These are phyloP conservation scores for Leucoptera coffeella DNA, from an alignment of 2,888 invertebrate genomes.

Conservation along the genomic window DNA sequence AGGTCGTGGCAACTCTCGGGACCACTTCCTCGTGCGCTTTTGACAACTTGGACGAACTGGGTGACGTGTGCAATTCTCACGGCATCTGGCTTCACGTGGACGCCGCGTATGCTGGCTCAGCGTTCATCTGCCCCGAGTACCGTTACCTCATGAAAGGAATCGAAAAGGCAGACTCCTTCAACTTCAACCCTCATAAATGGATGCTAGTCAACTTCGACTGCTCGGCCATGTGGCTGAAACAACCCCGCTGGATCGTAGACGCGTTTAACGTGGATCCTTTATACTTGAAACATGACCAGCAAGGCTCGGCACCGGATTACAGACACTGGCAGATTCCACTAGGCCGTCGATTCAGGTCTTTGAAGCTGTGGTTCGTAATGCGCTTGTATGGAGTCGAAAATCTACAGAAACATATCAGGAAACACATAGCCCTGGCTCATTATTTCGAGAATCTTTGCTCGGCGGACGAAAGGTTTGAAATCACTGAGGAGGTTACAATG, in stretches of 20 bases:
- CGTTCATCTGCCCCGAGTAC: constrained; percentile 96
- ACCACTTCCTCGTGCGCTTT: constrained; percentile 96
- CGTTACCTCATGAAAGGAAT: constrained; percentile 83
- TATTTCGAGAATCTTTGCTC: constrained; percentile 76
- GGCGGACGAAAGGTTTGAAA: constrained; percentile 79
- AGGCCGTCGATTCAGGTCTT: constrained; percentile 84
- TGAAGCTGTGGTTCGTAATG: constrained; percentile 94
- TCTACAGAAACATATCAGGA: constrained; percentile 79
- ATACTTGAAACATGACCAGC: constrained; percentile 91
- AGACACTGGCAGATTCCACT: constrained; percentile 97
- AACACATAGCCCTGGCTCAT: constrained; percentile 79
- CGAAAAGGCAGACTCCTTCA: constrained; percentile 91
- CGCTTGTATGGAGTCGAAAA: constrained; percentile 85
- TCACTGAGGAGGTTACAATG: constrained; percentile 83
- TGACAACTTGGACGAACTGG: constrained; percentile 83
- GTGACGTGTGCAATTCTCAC: constrained; percentile 74
- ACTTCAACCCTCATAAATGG: constrained; percentile 99
- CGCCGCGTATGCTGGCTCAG: constrained; percentile 93
- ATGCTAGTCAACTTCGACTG: constrained; percentile 98
- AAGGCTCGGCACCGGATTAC: constrained; percentile 87
- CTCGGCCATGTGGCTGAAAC: constrained; percentile 94
- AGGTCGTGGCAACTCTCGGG: constrained; percentile 86
- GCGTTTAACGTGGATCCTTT: constrained; percentile 97
- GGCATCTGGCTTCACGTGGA: constrained; percentile 92
- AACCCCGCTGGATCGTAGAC: constrained; percentile 83